Conservation (phyloP, 2,888 invertebrate species). For the Arge pagana region DNA sequence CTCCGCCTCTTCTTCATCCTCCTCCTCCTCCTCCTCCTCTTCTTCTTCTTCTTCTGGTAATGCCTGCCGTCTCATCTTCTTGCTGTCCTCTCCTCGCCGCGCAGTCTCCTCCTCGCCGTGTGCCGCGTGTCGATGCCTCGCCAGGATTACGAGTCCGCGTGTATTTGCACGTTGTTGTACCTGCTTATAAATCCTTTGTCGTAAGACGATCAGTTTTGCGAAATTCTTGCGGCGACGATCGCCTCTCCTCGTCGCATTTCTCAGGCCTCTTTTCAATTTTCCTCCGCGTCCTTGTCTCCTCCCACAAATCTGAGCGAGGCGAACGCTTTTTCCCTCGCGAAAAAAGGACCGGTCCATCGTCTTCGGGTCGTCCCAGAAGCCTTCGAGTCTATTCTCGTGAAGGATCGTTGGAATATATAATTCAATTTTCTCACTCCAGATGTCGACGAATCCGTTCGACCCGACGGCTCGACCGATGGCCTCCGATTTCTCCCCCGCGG, state of each 20-base stretch:
- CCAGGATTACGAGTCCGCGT: no score
- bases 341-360: no score
- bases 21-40: constrained; percentile 19
- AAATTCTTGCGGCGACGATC: no score
- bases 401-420: constrained; percentile 17
- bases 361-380: no score
- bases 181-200: no score
- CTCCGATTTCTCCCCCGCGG: background rate
- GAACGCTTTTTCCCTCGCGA: no score
- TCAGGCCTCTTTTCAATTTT: constrained; percentile 6
- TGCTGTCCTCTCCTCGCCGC: constrained; percentile 27
- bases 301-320: no score
- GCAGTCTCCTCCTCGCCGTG: constrained; percentile 4
- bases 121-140: constrained; percentile 32
- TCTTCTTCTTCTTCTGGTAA: constrained; percentile 27
- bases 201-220: no score
- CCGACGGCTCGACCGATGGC: background rate
- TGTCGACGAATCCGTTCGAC: no score
- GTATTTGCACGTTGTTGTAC: no score
- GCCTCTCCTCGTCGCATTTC: constrained; percentile 31
- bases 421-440: constrained; percentile 12
- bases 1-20: constrained; percentile 26
- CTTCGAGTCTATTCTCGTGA: no score
- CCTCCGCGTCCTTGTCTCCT: background rate
- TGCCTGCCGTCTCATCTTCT: constrained; percentile 31